Base-by-base conservation (phyloP, 2,113 vertebrate species). In the Pteronura brasiliensis region DNA sequence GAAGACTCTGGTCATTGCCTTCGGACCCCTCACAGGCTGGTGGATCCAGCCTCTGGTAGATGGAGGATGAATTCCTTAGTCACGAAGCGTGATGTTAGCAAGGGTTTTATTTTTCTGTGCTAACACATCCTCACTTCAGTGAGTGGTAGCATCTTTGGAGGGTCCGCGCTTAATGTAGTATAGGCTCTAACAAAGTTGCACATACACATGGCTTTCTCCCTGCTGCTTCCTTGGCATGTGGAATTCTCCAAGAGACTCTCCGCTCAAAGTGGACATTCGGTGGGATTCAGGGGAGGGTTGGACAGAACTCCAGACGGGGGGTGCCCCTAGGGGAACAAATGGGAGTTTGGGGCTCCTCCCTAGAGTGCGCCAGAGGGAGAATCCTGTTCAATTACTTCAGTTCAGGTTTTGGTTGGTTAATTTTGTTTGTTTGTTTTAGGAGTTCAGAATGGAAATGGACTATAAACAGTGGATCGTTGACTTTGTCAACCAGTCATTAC, bases 381-480 rank as follows among this genome's bases (percentile, higher is more conserved):
- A n/a, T 86, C 39, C 6, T 20, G 20, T 79, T 72, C 55, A 14
- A 27, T 20, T 1, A 12, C 14, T 52, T 79, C 59, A 5, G 0
- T 59, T n/a, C n/a, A 14, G 44, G n/a, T 39, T 39, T 49, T n/a
- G 52, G 8, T 83, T 29, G 88, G 47, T 93, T 47, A 4, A 25
- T 59, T 71, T 89, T 72, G 21, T 72, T 71, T 84, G n/a, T 77
- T 88, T 59, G 67, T 95, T 97, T 31, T 92, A 99, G 99, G 99
- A 98, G 72, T 98, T 98, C 82, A 98, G 98, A 98, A 98, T 98
- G 93, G 99, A 99, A 97, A 99, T 99, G 98, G 98, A 98, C 71
- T 98, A 99, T 31, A 99, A 99, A 83, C 99, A 99, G 97, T 99
- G 99, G 98, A 98, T 98, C 0, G 98, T 99, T 55, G 99, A 99